Evolutionary conservation across 1,140 invertebrate species (phyloP), one percentile per base, ranked within the genome.

Genomic region (Listronotus oregonensis): DNA sequence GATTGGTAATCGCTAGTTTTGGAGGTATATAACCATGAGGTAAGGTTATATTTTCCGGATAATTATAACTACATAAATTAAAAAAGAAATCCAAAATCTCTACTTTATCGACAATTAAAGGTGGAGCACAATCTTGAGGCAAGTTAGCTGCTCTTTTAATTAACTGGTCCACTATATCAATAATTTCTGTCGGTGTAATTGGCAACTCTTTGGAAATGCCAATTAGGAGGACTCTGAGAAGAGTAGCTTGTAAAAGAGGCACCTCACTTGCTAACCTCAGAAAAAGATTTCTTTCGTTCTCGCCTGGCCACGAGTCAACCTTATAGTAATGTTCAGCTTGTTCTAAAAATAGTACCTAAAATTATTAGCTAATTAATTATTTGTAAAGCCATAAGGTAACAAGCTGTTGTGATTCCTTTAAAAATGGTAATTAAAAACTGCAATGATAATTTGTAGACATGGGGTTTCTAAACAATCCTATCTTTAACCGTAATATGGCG

Each of bases 271-370:
- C 90, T 37, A 96, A 78, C 50, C 94, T 82, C 71, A 96, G 84
- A 64, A 94, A 89, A 18, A 92, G 78, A 11, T 83, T 84, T 60
- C 93, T 82, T 70, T 97, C 94, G 18, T 86, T 86, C 77, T 98
- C 96, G 6, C 92, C 75, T 0, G 95, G 96, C 95, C 95, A 98
- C 77, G 92, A 95, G 79, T 98, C 96, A 64, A 91, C 85, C 74
- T 93, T 94, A 73, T 90, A 94, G 80, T 97, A 97, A 43, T 90
- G 87, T 62, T 97, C 95, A 1, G 87, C 80, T 62, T 86, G 84
- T 77, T 97, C 95, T 72, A 97, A 82, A 51, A 97, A 86, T 72
- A 96, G 82, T 54, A 96, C 84, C 64, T 66, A 44, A 47, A 66
- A 60, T 27, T 27, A 42, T 6, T 42, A 54, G 32, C 1, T 21